These are phyloP conservation scores for Hippocampus abdominalis DNA, from an alignment of 2,113 vertebrate genomes.

Conservation along the genomic window DNA sequence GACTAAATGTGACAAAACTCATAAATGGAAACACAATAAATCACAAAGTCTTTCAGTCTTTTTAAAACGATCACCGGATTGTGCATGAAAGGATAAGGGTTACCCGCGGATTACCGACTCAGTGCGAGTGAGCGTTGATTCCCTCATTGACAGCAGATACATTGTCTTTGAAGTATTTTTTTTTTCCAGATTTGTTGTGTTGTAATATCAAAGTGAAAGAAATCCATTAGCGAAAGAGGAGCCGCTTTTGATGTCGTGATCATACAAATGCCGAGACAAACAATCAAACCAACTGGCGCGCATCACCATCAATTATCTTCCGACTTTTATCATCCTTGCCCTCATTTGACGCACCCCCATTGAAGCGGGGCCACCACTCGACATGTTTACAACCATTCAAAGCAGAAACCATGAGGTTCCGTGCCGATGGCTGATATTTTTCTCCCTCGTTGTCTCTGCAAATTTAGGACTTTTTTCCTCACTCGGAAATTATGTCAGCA, in stretches of 20 bases:
- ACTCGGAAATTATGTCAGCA: background rate
- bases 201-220: background rate
- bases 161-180: background rate
- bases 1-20: too few relatives aligned
- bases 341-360: background rate
- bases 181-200: background rate
- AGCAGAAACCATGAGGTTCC: background rate
- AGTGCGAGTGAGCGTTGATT: background rate
- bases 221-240: background rate
- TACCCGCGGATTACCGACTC: too few relatives aligned
- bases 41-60: too few relatives aligned
- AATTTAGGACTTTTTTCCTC: background rate
- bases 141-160: background rate
- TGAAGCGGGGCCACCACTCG: background rate
- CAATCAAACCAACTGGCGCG: background rate
- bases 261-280: background rate
- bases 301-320: background rate
- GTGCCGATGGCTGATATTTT: background rate
- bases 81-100: too few relatives aligned
- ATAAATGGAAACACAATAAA: too few relatives aligned
- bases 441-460: background rate
- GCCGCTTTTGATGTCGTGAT: background rate
- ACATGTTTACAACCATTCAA: background rate
- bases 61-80: too few relatives aligned
- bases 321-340: background rate